Percentiles rank a stretch among this genome's conserved stretches.
Conservation (phyloP, 2,797 vertebrate genomes). For the Leptodactylus fallax region DNA sequence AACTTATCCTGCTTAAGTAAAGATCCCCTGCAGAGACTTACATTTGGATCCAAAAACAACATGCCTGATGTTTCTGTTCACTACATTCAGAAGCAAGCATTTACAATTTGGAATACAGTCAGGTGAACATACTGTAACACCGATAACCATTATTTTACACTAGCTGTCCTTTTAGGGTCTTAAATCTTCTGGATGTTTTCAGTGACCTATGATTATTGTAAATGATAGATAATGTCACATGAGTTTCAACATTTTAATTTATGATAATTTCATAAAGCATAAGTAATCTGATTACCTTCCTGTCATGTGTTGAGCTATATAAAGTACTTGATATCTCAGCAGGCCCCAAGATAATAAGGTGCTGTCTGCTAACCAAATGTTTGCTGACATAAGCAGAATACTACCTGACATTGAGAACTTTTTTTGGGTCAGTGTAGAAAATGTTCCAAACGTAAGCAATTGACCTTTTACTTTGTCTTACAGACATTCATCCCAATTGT, state of each 20-base stretch:
- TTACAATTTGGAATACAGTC: not conserved
- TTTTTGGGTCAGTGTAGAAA: conserved; percentile 47
- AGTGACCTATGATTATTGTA: not conserved
- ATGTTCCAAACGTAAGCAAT: conserved; percentile 36
- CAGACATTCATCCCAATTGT: conserved; percentile 40
- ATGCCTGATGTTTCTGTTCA: not conserved
- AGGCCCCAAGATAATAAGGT: conserved; percentile 6
- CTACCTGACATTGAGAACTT: not conserved
- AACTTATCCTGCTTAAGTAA: too few species aligned
- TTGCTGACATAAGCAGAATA: conserved; percentile 40
- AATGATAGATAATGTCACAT: not conserved
- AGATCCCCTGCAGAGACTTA: not conserved
- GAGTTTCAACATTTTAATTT: not conserved
- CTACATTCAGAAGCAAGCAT: not conserved
- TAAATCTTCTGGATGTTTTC: not conserved
- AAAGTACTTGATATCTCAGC: conserved; percentile 15
- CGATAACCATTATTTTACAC: not conserved
- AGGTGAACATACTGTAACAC: not conserved
- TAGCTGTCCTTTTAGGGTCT: not conserved
- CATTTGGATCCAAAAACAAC: not conserved
- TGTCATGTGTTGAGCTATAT: not conserved
- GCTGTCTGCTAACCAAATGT: conserved; percentile 2
- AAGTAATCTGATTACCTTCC: conserved; percentile 6
- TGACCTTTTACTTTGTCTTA: conserved; percentile 54
- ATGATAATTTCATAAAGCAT: conserved; percentile 18